Base-by-base conservation (phyloP, 2,888 invertebrate species). In the Spicauda simplicius region DNA sequence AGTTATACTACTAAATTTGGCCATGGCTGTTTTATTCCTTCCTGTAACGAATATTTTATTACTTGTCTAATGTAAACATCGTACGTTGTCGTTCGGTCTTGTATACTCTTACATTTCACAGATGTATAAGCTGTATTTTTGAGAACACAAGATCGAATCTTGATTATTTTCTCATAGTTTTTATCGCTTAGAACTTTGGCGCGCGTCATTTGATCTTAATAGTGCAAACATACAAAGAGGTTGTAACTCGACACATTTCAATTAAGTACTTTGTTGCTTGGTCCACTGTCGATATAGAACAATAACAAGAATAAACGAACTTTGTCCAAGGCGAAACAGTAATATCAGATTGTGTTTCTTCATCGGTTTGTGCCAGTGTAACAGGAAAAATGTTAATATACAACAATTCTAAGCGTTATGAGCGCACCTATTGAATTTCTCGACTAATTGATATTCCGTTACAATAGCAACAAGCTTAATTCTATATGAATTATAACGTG, bases 141-240 rank as follows among this genome's bases (percentile, higher is more conserved):
- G 20, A 54, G 54, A 16, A 11, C 45, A 54, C 18, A 55, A 18
- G 63, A 55, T 55, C 30, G 54, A 18, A 41, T n/a, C 54, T 63
- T 55, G 45, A 45, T 45, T 45, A 45, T n/a, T 45, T 45, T n/a
- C n/a, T n/a, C 3, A 5, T 3, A n/a, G 41, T 14, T 41, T 10
- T 41, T 14, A 41, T 3, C 4, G 11, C 45, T 8, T 45, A 6
- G n/a, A 45, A n/a, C 16, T n/a, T 1, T 41, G 14, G 52, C 25
- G 52, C 50, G 76, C 72, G 76, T 69, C 77, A 86, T 85, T 86
- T 86, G 83, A 83, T 86, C 82, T 82, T 82, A 85, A 84, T 84
- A 77, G 69, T 72, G 78, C 84, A 84, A 83, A 86, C 80, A 79
- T 67, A 76, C 74, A 76, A 75, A 85, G 83, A 82, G 82, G 74